Evolutionary conservation across 2,113 vertebrate genomes (phyloP), one percentile per base, ranked within the genome.

Genomic region (Podarcis raffonei): DNA sequence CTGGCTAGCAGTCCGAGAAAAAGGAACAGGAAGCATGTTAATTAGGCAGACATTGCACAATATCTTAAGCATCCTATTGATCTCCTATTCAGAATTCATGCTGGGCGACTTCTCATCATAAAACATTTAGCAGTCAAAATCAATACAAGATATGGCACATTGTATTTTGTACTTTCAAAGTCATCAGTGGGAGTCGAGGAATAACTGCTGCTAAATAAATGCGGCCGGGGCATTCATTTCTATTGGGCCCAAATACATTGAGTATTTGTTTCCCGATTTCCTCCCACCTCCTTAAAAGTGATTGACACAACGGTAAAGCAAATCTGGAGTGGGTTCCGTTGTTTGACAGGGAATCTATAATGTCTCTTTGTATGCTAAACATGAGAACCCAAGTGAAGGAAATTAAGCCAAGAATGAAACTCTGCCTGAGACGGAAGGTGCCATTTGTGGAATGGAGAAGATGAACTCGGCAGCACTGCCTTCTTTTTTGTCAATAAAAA

Each of bases 121-220:
- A 96, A 96, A 96, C 94, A 96, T 96, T 96, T 95, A 96, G 86
- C 89, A 95, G 93, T 62, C 92, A 91, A 93, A 94, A 97, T 96
- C 96, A 96, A 96, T 97, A 95, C 81, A 92, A 95, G 86, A 93
- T 92, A 94, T 79, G 90, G 87, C 94, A 85, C 89, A 88, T 91
- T 93, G 93, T 92, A 88, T 92, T 93, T 92, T 92, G 84, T 87
- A 90, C 87, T 89, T 95, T 96, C 93, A 94, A 94, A 95, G 95
- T 94, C 86, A 83, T 89, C 12, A 88, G 83, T 95, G 92, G 48
- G 90, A 91, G 90, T 92, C 88, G 48, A 83, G 90, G 89, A 93
- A 95, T 94, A 92, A 91, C 89, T 91, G 68, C 84, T 83, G 90
- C 74, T 92, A 76, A 86, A 90, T 86, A 93, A 90, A 95, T 93